phyloP scores from a whole-genome alignment of 1,140 invertebrate genomes.

The Papilio machaon region DNA sequence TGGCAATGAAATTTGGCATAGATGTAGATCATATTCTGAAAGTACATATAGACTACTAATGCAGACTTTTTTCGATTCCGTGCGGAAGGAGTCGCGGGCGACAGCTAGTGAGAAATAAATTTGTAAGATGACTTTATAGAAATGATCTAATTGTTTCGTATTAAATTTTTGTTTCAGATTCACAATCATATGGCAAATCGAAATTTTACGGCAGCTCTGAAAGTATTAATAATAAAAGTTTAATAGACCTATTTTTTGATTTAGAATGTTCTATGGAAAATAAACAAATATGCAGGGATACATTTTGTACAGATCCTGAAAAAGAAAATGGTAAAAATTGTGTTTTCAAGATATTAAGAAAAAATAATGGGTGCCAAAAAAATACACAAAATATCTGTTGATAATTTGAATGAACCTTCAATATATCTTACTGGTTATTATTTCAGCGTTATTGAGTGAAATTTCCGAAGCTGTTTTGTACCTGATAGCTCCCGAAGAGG shows the following conservation, averaged over 20 bases:
- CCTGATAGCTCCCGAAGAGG: conserved; percentile 91
- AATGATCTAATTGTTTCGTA: too few relatives aligned
- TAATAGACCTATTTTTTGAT: conserved; percentile 94
- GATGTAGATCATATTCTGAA: too few relatives aligned
- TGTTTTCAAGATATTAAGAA: neutral
- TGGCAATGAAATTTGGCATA: too few relatives aligned
- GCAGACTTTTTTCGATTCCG: too few relatives aligned
- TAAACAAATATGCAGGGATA: conserved; percentile 86
- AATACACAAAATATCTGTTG: neutral
- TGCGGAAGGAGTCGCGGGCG: too few relatives aligned
- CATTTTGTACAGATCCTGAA: conserved; percentile 84
- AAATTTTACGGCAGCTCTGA: conserved; percentile 77
- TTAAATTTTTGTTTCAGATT: conserved; percentile 55
- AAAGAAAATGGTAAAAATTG: conserved; percentile 83
- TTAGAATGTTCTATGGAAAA: conserved; percentile 93
- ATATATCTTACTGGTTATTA: conserved; percentile 28
- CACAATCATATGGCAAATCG: conserved; percentile 73
- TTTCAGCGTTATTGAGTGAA: conserved; percentile 91
- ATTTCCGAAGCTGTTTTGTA: conserved; percentile 93
- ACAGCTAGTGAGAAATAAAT: too few relatives aligned
- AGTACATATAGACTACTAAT: too few relatives aligned
- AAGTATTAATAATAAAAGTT: conserved; percentile 67
- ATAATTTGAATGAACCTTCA: conserved; percentile 27
- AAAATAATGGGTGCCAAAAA: neutral
- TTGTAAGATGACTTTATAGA: too few relatives aligned